phyloP scores from a whole-genome alignment of 2,888 invertebrate species.

The Protophormia terraenovae region DNA sequence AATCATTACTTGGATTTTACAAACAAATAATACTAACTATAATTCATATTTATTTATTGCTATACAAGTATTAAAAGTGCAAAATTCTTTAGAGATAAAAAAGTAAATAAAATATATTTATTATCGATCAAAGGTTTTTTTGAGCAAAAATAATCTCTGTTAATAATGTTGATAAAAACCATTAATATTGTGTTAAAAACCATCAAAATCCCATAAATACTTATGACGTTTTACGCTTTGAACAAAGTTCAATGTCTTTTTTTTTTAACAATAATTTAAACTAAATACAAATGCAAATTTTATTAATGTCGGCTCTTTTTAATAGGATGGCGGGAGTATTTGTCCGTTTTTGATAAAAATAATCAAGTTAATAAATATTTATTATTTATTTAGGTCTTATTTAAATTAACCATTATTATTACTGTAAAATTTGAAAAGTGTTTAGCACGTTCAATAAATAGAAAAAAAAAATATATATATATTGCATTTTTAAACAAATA shows the following conservation, averaged over 20 bases:
- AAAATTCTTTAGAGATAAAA: neutral
- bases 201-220: neutral
- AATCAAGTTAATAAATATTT: neutral
- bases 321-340: neutral
- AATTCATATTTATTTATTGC: neutral
- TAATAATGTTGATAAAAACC: neutral
- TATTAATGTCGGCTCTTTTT: neutral
- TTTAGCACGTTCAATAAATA: neutral
- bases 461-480: neutral
- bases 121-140: slow-evolving; percentile 18
- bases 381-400: too few species aligned
- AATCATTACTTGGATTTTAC: neutral
- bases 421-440: neutral
- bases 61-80: neutral
- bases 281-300: neutral
- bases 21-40: neutral
- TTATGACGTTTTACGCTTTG: slow-evolving; percentile 4
- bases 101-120: neutral
- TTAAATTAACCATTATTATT: neutral
- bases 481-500: neutral
- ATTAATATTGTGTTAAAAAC: neutral
- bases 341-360: neutral
- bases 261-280: neutral
- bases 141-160: neutral
- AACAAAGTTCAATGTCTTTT: neutral